Evolutionary conservation across 2,888 invertebrate genomes (phyloP).

Genomic region (Melinopterus prodromus): DNA sequence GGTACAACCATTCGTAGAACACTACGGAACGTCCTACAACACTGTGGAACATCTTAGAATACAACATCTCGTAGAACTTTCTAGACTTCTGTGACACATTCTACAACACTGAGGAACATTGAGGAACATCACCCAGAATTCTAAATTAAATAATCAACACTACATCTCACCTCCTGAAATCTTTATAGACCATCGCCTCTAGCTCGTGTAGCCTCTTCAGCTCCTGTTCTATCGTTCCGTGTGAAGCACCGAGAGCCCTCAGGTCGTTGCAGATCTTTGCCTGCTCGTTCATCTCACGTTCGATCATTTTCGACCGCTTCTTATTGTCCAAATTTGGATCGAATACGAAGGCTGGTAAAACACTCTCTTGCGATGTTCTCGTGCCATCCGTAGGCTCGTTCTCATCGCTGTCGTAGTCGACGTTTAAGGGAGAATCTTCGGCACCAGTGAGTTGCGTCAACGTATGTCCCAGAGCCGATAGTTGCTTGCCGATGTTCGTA

Average conservation of each 20-base stretch:
- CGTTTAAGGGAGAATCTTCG: conserved; percentile 69
- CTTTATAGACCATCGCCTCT: conserved; percentile 93
- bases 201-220: conserved; percentile 90
- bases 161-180: conserved; percentile 75
- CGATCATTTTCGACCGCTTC: conserved; percentile 90
- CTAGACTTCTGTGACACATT: too few species aligned
- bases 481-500: conserved; percentile 94
- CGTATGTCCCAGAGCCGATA: conserved; percentile 94
- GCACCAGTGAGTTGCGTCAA: conserved; percentile 93
- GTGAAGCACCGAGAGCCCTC: conserved; percentile 83
- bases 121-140: too few species aligned
- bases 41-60: too few species aligned
- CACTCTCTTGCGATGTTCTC: conserved; percentile 73
- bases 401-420: conserved; percentile 80
- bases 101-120: too few species aligned
- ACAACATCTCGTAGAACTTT: too few species aligned
- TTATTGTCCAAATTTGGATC: conserved; percentile 82
- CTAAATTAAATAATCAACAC: too few species aligned
- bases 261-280: conserved; percentile 95
- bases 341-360: conserved; percentile 84
- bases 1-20: too few species aligned
- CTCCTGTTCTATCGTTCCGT: conserved; percentile 91
- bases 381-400: conserved; percentile 74
- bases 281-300: conserved; percentile 97
- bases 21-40: too few species aligned